Percentiles rank a stretch among this genome's conserved stretches.
phyloP scores from a whole-genome alignment of 2,113 vertebrate species.

The Phylloscopus trochiloides region DNA sequence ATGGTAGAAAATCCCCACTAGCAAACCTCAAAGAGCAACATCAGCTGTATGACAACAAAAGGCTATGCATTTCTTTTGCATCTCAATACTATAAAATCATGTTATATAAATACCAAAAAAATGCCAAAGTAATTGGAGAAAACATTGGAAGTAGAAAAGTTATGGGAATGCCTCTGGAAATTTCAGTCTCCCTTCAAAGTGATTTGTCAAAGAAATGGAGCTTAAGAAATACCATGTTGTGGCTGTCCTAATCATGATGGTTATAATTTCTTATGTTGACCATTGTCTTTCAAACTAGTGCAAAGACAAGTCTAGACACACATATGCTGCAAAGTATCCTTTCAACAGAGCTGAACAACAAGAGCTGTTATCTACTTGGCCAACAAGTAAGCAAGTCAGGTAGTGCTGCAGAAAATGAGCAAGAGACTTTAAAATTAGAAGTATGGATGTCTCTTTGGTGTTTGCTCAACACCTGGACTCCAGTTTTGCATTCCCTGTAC shows the following conservation, averaged over 20 bases:
- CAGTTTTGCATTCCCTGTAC: background rate
- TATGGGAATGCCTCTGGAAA: slow-evolving; percentile 19
- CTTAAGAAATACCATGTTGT: background rate
- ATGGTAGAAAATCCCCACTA: slow-evolving; percentile 37
- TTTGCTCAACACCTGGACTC: background rate
- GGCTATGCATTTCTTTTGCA: background rate
- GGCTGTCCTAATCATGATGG: background rate
- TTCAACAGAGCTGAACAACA: background rate
- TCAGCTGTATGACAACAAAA: background rate
- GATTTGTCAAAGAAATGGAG: background rate
- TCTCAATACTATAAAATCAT: slow-evolving; percentile 5
- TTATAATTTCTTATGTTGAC: background rate
- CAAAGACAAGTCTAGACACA: background rate
- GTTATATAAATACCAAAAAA: slow-evolving; percentile 29
- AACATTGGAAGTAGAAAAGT: background rate
- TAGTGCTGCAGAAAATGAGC: background rate
- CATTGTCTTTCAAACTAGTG: background rate
- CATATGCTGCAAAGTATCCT: background rate
- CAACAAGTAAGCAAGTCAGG: background rate
- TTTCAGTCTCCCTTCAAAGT: background rate
- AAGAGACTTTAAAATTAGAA: background rate
- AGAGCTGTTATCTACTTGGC: background rate
- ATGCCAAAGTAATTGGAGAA: background rate
- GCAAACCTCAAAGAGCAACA: slow-evolving; percentile 5
- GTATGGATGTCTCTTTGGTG: background rate